Evolutionary conservation across 2,888 invertebrate genomes (phyloP).

Genomic region (Tetropium fuscum): DNA sequence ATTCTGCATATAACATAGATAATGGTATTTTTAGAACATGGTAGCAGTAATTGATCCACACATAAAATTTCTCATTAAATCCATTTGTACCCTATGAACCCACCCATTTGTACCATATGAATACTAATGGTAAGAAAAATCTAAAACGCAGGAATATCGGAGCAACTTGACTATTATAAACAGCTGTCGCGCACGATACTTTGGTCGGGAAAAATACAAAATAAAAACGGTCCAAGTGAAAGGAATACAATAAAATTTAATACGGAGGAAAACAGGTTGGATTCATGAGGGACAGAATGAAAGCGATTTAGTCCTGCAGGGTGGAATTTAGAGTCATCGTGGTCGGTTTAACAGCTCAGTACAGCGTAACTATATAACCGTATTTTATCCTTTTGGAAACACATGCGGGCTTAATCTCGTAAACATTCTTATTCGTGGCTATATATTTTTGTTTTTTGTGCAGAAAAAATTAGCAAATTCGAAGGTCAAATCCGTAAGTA

Average conservation of each 20-base stretch:
- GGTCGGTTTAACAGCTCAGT: conserved; percentile 13
- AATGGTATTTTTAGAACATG: too few relatives aligned
- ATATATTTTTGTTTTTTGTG: too few relatives aligned
- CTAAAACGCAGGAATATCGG: background rate
- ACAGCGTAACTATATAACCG: background rate
- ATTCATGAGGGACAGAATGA: background rate
- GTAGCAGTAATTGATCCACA: too few relatives aligned
- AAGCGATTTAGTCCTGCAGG: background rate
- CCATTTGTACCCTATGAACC: too few relatives aligned
- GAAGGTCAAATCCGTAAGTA: too few relatives aligned
- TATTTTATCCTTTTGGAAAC: background rate
- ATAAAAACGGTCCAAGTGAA: conserved; percentile 41
- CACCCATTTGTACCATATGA: too few relatives aligned
- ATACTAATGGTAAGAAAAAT: conserved; percentile 4
- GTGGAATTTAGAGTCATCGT: conserved; percentile 6
- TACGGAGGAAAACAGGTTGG: conserved; percentile 8
- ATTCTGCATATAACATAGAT: too few relatives aligned
- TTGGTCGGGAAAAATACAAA: conserved; percentile 36
- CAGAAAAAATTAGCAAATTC: too few relatives aligned
- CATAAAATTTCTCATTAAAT: too few relatives aligned
- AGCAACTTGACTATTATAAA: conserved; percentile 19
- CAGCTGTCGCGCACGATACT: conserved; percentile 29
- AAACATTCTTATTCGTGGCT: too few relatives aligned
- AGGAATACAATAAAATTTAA: conserved; percentile 45
- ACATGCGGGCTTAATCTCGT: too few relatives aligned